phyloP scores from a whole-genome alignment of 2,113 vertebrate species.

The Brachyhypopomus occidentalis region DNA sequence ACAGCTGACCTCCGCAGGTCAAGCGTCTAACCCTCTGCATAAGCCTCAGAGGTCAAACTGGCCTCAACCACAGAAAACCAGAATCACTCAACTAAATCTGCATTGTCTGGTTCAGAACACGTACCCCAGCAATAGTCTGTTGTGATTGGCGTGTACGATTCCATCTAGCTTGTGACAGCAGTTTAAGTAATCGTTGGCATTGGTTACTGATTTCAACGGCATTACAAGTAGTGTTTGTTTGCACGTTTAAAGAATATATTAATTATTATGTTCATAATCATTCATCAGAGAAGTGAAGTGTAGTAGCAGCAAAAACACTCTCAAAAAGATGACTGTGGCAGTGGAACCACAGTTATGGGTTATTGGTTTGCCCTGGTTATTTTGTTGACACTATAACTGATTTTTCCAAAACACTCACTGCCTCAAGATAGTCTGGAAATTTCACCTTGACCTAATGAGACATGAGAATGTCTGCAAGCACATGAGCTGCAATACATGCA shows the following conservation, averaged over 20 bases:
- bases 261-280: neutral
- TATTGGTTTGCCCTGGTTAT: too few species aligned
- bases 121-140: neutral
- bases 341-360: neutral
- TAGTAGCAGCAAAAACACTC: neutral
- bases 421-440: too few species aligned
- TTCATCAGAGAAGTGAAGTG: too few species aligned
- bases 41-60: neutral
- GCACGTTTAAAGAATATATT: neutral
- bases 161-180: neutral
- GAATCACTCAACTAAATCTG: neutral
- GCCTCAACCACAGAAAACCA: neutral
- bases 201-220: neutral
- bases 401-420: too few species aligned
- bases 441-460: too few species aligned
- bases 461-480: too few species aligned
- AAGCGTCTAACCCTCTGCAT: neutral
- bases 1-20: neutral
- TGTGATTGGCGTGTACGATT: neutral
- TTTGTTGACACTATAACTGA: too few species aligned
- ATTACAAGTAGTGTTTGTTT: neutral
- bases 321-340: neutral
- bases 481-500: too few species aligned
- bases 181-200: constrained; percentile 11
- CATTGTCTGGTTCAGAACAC: neutral